Evolutionary conservation across 2,113 vertebrate species (phyloP).

Genomic region (Neotragus pygmaeus): DNA sequence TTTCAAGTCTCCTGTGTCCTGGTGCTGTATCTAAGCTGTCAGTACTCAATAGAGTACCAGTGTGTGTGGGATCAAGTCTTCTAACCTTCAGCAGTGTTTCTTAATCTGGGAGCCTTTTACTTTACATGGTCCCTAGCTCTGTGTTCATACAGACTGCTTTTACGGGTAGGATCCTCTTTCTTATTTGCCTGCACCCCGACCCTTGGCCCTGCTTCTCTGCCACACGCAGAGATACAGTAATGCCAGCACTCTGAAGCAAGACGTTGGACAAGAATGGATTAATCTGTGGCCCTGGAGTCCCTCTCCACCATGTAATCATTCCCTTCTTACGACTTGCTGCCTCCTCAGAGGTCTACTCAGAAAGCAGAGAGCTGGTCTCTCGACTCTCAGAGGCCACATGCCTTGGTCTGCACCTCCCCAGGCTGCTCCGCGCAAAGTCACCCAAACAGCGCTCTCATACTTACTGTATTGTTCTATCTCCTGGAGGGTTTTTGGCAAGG

Average conservation of each 20-base stretch:
- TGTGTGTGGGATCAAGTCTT: neutral
- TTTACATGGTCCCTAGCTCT: neutral
- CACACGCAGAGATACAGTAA: neutral
- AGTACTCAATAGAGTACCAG: neutral
- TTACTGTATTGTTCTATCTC: neutral
- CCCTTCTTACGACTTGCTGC: neutral
- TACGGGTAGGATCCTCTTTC: neutral
- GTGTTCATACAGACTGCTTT: neutral
- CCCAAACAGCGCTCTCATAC: neutral
- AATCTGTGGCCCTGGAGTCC: neutral
- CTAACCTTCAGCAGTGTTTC: neutral
- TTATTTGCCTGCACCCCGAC: neutral
- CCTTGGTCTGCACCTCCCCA: neutral
- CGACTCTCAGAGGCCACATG: neutral
- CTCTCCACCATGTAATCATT: neutral
- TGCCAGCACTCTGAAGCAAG: neutral
- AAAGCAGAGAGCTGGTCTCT: neutral
- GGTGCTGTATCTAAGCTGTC: neutral
- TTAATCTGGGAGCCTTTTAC: neutral
- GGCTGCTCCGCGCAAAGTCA: neutral
- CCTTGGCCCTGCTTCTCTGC: neutral
- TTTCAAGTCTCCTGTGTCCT: neutral
- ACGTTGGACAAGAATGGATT: neutral
- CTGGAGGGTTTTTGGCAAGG: neutral
- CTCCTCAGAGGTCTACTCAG: neutral